phyloP scores from a whole-genome alignment of 2,113 vertebrate genomes.

The Odocoileus hemionus region DNA sequence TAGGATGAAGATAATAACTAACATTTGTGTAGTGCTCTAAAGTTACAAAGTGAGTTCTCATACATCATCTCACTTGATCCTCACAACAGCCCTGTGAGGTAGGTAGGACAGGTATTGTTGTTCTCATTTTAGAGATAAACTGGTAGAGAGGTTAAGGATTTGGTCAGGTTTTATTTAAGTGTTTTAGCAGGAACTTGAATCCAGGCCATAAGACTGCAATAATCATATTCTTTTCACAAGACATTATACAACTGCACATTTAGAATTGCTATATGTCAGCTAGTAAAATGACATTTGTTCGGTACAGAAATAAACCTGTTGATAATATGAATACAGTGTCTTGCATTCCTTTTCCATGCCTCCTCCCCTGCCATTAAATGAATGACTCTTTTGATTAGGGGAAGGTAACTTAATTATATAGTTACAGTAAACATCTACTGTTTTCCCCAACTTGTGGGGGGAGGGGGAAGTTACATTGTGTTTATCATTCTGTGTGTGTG shows the following conservation, averaged over 20 bases:
- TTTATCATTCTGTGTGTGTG: not conserved
- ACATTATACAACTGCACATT: constrained; percentile 11
- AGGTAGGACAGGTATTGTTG: constrained; percentile 57
- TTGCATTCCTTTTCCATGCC: not conserved
- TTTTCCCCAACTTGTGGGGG: constrained; percentile 7
- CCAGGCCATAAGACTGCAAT: not conserved
- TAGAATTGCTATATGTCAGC: not conserved
- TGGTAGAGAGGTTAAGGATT: constrained; percentile 20
- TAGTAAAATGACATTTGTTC: constrained; percentile 11
- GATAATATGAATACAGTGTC: not conserved
- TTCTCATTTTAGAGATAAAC: constrained; percentile 46
- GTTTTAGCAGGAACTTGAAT: constrained; percentile 27
- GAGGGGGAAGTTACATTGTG: not conserved
- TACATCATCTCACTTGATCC: constrained; percentile 48
- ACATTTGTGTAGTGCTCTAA: constrained; percentile 65
- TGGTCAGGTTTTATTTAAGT: constrained; percentile 15
- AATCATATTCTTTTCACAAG: not conserved
- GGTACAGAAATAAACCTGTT: not conserved
- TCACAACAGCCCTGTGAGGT: constrained; percentile 59
- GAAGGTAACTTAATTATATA: constrained; percentile 12
- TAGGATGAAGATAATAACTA: constrained; percentile 68
- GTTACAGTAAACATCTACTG: not conserved
- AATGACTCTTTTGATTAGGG: not conserved
- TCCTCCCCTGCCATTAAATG: not conserved
- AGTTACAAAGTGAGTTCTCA: constrained; percentile 61